phyloP scores from a whole-genome alignment of 2,888 invertebrate species.

The Cinara cedri region DNA sequence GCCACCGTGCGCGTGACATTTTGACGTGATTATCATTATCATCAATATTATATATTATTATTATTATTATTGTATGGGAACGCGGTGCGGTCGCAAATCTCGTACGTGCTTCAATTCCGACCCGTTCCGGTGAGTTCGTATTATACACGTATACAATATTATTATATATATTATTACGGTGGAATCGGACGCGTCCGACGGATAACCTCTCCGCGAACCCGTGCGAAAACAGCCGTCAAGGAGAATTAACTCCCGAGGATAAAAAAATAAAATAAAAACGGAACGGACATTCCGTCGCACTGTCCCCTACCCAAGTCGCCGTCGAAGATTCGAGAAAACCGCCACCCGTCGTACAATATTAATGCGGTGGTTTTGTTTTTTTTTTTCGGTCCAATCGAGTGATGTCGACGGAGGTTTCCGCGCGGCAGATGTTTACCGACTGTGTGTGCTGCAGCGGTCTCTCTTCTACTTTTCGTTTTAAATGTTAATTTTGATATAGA shows the following conservation, averaged over 20 bases:
- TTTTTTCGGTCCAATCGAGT: neutral
- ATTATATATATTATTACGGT: no score
- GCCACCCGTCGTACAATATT: slow-evolving; percentile 30
- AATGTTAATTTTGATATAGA: slow-evolving; percentile 55
- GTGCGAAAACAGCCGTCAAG: neutral
- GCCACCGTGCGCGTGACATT: neutral
- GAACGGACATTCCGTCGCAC: neutral
- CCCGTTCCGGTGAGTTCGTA: neutral
- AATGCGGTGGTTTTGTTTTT: slow-evolving; percentile 23
- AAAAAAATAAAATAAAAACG: slow-evolving; percentile 1
- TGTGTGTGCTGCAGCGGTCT: neutral
- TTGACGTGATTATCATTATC: neutral
- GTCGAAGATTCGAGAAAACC: no score
- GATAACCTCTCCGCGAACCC: neutral
- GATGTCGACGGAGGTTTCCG: neutral
- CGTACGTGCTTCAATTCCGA: slow-evolving; percentile 24
- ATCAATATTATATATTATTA: neutral
- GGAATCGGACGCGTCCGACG: neutral
- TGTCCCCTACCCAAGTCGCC: no score
- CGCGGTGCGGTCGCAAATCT: neutral
- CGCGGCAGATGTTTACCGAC: slow-evolving; percentile 39
- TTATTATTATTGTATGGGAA: neutral
- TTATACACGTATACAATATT: neutral
- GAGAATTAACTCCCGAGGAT: neutral
- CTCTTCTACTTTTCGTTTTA: slow-evolving; percentile 46